Conservation (phyloP, 2,888 invertebrate species). For the Glyphotaelius pellucidus region DNA sequence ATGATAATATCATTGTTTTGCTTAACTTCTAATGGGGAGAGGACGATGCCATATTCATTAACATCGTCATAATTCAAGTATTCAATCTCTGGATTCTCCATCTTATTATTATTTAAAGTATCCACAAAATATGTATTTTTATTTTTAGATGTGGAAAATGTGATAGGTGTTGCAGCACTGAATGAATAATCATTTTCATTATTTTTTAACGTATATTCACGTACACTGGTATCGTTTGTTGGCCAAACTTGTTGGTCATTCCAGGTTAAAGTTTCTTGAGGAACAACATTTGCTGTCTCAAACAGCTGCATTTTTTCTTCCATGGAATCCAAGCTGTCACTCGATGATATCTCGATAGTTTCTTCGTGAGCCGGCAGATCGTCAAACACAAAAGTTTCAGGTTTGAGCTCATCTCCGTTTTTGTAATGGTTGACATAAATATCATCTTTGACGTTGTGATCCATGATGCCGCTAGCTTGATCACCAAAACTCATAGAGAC, state of each 20-base stretch:
- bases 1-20: constrained; percentile 55
- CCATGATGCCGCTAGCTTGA: not conserved
- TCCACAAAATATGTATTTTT: constrained; percentile 4
- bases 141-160: not conserved
- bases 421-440: constrained; percentile 8
- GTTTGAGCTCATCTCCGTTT: not conserved
- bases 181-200: not conserved
- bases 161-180: not conserved
- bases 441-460: not conserved
- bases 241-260: not conserved
- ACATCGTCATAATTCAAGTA: constrained; percentile 28
- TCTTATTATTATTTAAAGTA: constrained; percentile 2
- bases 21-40: constrained; percentile 45
- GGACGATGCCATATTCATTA: not conserved
- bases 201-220: not conserved
- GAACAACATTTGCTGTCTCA: not conserved
- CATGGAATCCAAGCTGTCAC: not conserved
- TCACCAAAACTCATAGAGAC: constrained; percentile 9
- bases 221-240: not conserved
- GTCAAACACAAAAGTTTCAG: constrained; percentile 37
- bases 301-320: not conserved
- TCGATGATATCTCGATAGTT: constrained; percentile 43
- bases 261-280: constrained; percentile 13
- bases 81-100: constrained; percentile 20
- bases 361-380: constrained; percentile 52